These are phyloP conservation scores for Cheilinus undulatus DNA, from an alignment of 2,113 vertebrate species.

Conservation along the genomic window DNA sequence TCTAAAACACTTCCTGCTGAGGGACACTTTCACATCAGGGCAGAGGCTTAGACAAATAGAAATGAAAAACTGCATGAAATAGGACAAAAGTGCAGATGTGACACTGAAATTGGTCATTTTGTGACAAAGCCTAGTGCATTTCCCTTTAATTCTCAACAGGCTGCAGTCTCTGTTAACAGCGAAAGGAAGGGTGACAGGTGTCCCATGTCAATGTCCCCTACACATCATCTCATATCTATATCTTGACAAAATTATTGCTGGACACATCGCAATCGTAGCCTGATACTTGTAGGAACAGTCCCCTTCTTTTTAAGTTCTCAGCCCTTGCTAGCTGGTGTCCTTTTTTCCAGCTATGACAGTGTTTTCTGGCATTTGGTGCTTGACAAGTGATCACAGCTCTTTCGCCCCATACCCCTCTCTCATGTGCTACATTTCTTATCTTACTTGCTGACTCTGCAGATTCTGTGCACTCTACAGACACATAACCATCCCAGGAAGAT, in stretches of 20 bases:
- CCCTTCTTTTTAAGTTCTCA: not conserved
- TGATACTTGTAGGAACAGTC: not conserved
- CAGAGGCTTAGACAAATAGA: not conserved
- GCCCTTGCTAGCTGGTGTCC: not conserved
- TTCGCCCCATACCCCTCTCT: not conserved
- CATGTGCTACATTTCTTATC: constrained; percentile 9
- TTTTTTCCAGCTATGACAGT: constrained; percentile 7
- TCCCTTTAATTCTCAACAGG: too few relatives aligned
- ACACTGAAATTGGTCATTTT: too few relatives aligned
- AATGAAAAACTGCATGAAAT: not conserved
- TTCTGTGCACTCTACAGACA: constrained; percentile 43
- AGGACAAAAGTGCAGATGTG: too few relatives aligned
- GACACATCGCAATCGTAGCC: not conserved
- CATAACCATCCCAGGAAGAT: constrained; percentile 37
- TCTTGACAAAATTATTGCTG: not conserved
- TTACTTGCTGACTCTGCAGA: constrained; percentile 43
- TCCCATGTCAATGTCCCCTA: too few relatives aligned
- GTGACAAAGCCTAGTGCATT: too few relatives aligned
- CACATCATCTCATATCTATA: too few relatives aligned
- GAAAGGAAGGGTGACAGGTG: too few relatives aligned
- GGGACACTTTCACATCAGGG: not conserved
- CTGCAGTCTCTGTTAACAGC: too few relatives aligned
- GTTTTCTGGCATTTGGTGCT: constrained; percentile 9
- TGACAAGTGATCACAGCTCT: constrained; percentile 19
- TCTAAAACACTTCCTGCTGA: not conserved